Evolutionary conservation across 2,888 invertebrate species (phyloP).

Genomic region (Periphyllus acericola): DNA sequence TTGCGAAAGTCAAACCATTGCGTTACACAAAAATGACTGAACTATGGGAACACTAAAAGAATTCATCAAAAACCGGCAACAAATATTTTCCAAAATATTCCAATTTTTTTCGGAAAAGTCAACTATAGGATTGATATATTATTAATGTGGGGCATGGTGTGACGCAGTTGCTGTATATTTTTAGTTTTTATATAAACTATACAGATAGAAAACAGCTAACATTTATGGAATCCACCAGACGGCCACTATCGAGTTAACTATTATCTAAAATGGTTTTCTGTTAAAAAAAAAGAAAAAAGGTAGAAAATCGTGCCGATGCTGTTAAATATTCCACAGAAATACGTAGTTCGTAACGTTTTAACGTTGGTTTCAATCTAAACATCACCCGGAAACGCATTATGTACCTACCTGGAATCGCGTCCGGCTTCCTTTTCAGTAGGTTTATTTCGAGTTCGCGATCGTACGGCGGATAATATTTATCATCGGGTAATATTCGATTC

Average conservation of each 20-base stretch:
- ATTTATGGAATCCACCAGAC: neutral
- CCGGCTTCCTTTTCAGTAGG: neutral
- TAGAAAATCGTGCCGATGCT: neutral
- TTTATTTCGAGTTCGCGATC: neutral
- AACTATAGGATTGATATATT: too few relatives aligned
- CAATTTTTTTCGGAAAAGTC: too few relatives aligned
- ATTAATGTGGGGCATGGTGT: too few relatives aligned
- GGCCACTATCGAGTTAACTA: neutral
- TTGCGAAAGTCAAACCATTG: too few relatives aligned
- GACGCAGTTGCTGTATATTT: too few relatives aligned
- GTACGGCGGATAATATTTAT: neutral
- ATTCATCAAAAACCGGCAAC: too few relatives aligned
- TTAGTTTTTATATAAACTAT: too few relatives aligned
- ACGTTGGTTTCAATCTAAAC: neutral
- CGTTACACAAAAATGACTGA: too few relatives aligned
- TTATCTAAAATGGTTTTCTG: neutral
- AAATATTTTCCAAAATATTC: too few relatives aligned
- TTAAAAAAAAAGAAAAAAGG: neutral
- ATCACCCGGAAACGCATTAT: conserved; percentile 6
- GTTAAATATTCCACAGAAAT: conserved; percentile 5
- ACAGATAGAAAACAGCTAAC: too few relatives aligned
- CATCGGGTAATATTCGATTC: neutral
- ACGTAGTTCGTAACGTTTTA: conserved; percentile 1
- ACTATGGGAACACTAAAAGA: too few relatives aligned
- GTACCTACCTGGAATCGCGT: neutral